Evolutionary conservation across 2,113 vertebrate genomes (phyloP), one percentile per base, ranked within the genome.

Genomic region (Chitala chitala): DNA sequence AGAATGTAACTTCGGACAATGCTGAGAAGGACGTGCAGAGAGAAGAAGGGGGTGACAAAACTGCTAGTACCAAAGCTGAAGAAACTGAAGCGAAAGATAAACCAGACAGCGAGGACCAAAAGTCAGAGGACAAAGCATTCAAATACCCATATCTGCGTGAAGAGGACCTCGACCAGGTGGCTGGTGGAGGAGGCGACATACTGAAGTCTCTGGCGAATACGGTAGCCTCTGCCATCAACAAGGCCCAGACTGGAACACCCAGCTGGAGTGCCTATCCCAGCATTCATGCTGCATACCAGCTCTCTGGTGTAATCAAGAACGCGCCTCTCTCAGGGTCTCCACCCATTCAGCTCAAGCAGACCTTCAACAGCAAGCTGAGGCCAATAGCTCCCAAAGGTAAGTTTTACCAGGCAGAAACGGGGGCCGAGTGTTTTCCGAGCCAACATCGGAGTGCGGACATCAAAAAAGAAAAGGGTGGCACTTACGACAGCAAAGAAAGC

Each of bases 141-240:
- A 96, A 96, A 84, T 99, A 98, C 73, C 96, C 96, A 71, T 99
- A 98, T 75, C 92, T 99, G 10, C 87, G 95, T 65, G 97, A 99
- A 80, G 97, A 99, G 82, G 97, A 99, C 82, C 87, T 99, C 69
- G 97, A 98, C 78, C 94, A 98, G 7, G 94, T 93, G 38, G 90
- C 95, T 0, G 93, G 94, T 56, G 96, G 93, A 29, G 96, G 96
- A 75, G 94, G 95, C 75, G 97, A 99, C 87, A 99, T 99, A 81
- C 86, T 99, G 63, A 99, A 99, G 86, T 99, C 97, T 33, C 86
- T 99, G 83, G 97, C 98, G 85, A 99, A 98, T 75, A 99, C 96
- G 22, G 90, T 91, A 73, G 89, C 90, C 68, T 90, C 89, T 20
- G 89, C 89, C 78, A 92, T 91, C 79, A 92, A 90, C 81, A 91